phyloP scores from a whole-genome alignment of 23 tunicate species.

The Aplidium turbinatum region DNA sequence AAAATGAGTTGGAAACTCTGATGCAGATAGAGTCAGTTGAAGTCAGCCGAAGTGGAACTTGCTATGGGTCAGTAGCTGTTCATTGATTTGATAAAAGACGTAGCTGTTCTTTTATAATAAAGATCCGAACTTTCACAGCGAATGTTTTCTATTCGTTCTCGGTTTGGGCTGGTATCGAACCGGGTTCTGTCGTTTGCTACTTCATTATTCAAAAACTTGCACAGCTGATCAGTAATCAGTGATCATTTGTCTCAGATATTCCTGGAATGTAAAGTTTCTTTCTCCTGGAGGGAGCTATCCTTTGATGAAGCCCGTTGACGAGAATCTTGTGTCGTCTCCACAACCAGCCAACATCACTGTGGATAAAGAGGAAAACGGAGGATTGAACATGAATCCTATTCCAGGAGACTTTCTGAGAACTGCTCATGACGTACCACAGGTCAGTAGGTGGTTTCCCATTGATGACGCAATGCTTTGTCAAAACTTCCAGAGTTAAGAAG shows the following conservation, averaged over 20 bases:
- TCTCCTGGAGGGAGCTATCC: neutral
- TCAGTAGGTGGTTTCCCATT: neutral
- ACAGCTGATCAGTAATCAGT: too few relatives aligned
- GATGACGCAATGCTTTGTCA: too few relatives aligned
- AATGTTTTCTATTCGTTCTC: too few relatives aligned
- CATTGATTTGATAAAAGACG: too few relatives aligned
- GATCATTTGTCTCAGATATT: too few relatives aligned
- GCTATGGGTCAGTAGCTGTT: conserved; percentile 47
- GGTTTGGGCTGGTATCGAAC: too few relatives aligned
- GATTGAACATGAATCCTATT: conserved; percentile 53
- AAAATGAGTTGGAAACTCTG: conserved; percentile 26
- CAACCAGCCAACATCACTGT: neutral
- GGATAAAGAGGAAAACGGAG: conserved; percentile 10
- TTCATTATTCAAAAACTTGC: too few relatives aligned
- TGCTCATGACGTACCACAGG: conserved; percentile 80
- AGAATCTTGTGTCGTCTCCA: neutral
- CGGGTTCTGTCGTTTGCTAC: too few relatives aligned
- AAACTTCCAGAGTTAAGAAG: too few relatives aligned
- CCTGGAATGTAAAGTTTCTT: neutral
- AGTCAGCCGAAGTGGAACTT: conserved; percentile 37
- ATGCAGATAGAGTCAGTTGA: conserved; percentile 31
- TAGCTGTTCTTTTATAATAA: too few relatives aligned
- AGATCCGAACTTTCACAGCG: too few relatives aligned
- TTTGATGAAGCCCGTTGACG: neutral
- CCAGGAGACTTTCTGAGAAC: conserved; percentile 78